Conservation (phyloP, 2,113 vertebrate genomes). For the Himantopus leucocephalus region DNA sequence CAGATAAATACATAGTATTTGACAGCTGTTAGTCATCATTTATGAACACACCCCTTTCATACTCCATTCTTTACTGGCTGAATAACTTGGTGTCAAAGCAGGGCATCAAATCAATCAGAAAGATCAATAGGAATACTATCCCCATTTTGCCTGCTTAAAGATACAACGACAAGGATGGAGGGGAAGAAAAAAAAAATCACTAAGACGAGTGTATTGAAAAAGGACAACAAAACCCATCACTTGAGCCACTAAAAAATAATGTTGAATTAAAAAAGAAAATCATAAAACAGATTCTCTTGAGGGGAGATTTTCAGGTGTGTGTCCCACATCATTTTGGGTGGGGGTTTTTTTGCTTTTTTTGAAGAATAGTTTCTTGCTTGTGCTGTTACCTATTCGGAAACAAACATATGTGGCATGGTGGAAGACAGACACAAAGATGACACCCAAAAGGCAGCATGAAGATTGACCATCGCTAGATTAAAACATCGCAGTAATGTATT, state of each 20-base stretch:
- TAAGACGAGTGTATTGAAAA: not conserved
- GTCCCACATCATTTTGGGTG: rapidly evolving
- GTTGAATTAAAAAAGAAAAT: not conserved
- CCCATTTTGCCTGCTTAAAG: not conserved
- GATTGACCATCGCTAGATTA: not conserved
- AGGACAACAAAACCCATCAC: not conserved
- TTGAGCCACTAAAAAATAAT: not conserved
- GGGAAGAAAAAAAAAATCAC: not conserved
- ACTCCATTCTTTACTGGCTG: not conserved
- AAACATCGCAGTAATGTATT: not conserved
- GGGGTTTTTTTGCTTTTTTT: not conserved
- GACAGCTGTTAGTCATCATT: not conserved
- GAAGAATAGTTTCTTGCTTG: not conserved
- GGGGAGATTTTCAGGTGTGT: not conserved
- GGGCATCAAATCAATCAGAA: not conserved
- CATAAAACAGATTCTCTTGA: not conserved
- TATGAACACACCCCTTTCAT: not conserved
- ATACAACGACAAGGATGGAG: not conserved
- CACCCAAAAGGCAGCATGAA: not conserved
- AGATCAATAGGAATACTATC: not conserved
- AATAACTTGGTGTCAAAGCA: not conserved
- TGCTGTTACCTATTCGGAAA: not conserved
- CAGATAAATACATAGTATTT: not conserved
- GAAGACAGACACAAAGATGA: not conserved
- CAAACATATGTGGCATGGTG: rapidly evolving